phyloP scores from a whole-genome alignment of 2,113 vertebrate species.

The Falcunculus frontatus region DNA sequence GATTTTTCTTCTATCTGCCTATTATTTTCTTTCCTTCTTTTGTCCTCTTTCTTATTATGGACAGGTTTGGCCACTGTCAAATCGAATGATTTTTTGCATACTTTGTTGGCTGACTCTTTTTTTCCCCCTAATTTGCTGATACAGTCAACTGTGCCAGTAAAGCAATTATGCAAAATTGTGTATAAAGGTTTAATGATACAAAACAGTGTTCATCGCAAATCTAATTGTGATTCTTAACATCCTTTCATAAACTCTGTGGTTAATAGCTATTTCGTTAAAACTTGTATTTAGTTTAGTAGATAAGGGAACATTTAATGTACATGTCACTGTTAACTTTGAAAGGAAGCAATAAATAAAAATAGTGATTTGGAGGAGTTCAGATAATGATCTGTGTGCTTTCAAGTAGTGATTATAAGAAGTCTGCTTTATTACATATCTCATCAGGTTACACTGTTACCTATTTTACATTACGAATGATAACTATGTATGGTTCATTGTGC shows the following conservation, averaged over 20 bases:
- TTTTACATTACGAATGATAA: background rate
- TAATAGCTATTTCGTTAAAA: background rate
- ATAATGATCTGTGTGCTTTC: background rate
- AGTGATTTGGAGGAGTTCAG: background rate
- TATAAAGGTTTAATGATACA: slow-evolving; percentile 53
- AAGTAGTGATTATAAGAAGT: background rate
- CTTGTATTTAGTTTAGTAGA: background rate
- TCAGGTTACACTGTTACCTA: background rate
- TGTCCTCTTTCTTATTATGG: background rate
- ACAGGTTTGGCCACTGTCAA: slow-evolving; percentile 16
- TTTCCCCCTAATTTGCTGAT: slow-evolving; percentile 10
- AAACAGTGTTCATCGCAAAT: slow-evolving; percentile 30
- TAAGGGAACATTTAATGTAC: background rate
- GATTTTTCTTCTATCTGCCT: background rate
- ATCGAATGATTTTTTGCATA: slow-evolving; percentile 18
- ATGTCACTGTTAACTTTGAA: background rate
- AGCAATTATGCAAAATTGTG: slow-evolving; percentile 33
- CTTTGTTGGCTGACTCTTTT: slow-evolving; percentile 3
- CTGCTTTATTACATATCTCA: slow-evolving; percentile 26
- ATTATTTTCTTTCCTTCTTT: background rate
- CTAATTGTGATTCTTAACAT: slow-evolving; percentile 30
- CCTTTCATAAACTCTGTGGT: background rate
- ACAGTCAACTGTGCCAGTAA: slow-evolving; percentile 35
- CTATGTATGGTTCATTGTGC: background rate
- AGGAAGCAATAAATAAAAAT: background rate